phyloP scores from a whole-genome alignment of 2,797 vertebrate genomes.

The Manis crassicaudata region DNA sequence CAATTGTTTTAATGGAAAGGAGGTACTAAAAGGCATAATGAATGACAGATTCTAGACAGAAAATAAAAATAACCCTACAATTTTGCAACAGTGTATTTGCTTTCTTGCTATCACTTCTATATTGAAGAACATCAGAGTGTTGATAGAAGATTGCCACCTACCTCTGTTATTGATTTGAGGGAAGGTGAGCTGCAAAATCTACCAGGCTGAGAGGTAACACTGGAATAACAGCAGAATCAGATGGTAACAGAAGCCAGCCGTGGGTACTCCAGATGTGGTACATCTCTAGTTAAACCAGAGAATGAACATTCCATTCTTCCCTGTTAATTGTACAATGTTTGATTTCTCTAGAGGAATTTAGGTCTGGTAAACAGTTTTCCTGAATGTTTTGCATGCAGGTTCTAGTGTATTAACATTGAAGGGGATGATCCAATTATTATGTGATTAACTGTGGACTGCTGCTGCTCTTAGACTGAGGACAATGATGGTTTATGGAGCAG shows the following conservation, averaged over 20 bases:
- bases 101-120: not conserved
- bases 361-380: slow-evolving; percentile 48
- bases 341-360: slow-evolving; percentile 68
- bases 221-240: not conserved
- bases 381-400: slow-evolving; percentile 59
- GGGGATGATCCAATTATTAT: slow-evolving; percentile 74
- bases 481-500: slow-evolving; percentile 51
- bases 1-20: not conserved
- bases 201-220: not conserved
- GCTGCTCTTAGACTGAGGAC: slow-evolving; percentile 53
- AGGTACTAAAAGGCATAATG: not conserved
- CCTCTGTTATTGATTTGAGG: not conserved
- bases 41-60: not conserved
- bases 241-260: not conserved
- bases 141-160: not conserved
- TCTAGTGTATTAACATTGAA: slow-evolving; percentile 74
- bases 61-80: not conserved
- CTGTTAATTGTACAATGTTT: slow-evolving; percentile 47
- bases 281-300: slow-evolving; percentile 66
- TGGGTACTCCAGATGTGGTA: not conserved
- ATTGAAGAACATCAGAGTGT: not conserved
- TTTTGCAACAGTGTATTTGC: not conserved
- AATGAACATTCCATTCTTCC: slow-evolving; percentile 18
- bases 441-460: slow-evolving; percentile 76
- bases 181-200: not conserved